Conservation (phyloP, 2,888 invertebrate genomes). For the Spodoptera picta region DNA sequence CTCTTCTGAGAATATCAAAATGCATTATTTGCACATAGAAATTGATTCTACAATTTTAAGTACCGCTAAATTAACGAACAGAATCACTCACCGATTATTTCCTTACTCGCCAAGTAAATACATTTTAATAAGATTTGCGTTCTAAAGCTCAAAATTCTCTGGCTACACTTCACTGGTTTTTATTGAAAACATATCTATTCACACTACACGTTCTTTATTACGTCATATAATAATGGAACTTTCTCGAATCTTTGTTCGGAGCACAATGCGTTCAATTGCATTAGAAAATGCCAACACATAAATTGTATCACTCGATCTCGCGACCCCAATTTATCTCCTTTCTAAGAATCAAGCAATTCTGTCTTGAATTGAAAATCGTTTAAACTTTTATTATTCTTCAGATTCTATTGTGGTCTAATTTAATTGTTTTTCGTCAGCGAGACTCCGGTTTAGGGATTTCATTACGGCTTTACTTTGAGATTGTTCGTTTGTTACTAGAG, state of each 20-base stretch:
- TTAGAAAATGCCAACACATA: conserved; percentile 66
- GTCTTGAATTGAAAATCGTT: conserved; percentile 59
- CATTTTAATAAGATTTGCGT: too few species aligned
- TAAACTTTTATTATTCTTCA: conserved; percentile 51
- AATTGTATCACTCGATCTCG: conserved; percentile 67
- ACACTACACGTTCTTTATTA: conserved; percentile 23
- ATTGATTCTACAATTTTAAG: too few species aligned
- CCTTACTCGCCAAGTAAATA: too few species aligned
- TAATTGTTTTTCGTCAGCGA: conserved; percentile 35
- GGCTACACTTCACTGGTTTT: background rate
- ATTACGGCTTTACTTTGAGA: background rate
- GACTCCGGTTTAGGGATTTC: conserved; percentile 1
- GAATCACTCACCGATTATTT: too few species aligned
- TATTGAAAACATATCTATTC: conserved; percentile 11
- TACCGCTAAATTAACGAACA: too few species aligned
- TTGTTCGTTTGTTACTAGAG: background rate
- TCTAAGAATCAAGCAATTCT: conserved; percentile 49
- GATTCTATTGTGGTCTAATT: conserved; percentile 42
- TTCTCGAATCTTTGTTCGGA: conserved; percentile 47
- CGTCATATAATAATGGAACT: conserved; percentile 42
- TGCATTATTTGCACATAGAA: too few species aligned
- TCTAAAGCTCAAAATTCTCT: background rate
- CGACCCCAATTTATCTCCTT: conserved; percentile 60
- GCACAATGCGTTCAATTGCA: conserved; percentile 69
- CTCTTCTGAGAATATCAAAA: too few species aligned